A percentile compares a stretch with the other conserved stretches of the same genome.
Evolutionary conservation across 2,113 vertebrate genomes (phyloP).

Genomic region (Nicator chloris): DNA sequence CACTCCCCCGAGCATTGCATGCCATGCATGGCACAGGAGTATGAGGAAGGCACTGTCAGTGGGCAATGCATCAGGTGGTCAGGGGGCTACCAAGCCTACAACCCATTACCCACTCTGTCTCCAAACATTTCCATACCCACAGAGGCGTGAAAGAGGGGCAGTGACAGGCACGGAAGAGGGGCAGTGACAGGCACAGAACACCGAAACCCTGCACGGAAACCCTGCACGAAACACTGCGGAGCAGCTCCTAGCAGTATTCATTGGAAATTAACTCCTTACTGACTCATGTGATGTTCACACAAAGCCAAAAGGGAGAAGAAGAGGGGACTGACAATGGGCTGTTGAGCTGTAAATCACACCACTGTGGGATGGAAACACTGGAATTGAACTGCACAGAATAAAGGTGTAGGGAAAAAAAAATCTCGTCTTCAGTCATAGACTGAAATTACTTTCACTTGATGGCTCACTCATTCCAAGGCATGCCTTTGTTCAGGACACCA

Average conservation of each 20-base stretch:
- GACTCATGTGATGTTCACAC: neutral
- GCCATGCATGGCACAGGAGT: constrained; percentile 70
- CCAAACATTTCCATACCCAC: constrained; percentile 73
- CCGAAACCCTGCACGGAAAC: constrained; percentile 73
- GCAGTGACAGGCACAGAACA: constrained; percentile 70
- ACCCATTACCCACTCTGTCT: constrained; percentile 55
- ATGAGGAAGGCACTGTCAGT: constrained; percentile 29
- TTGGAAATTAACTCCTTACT: constrained; percentile 53
- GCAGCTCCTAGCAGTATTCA: constrained; percentile 49
- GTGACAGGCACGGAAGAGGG: constrained; percentile 79
- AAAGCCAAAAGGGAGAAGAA: neutral
- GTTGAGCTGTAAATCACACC: rapidly evolving
- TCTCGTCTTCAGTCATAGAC: neutral
- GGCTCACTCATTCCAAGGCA: neutral
- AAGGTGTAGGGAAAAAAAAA: neutral
- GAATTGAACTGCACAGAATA: neutral
- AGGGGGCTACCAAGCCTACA: constrained; percentile 67
- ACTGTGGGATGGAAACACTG: neutral
- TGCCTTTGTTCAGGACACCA: neutral
- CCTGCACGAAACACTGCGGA: constrained; percentile 66
- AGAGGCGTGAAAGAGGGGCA: constrained; percentile 81
- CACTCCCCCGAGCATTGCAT: constrained; percentile 65
- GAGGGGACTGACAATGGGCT: rapidly evolving
- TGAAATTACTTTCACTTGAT: neutral
- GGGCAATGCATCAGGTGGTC: constrained; percentile 51